Conservation (phyloP, 2,797 vertebrate genomes). For the Tinamus major region DNA sequence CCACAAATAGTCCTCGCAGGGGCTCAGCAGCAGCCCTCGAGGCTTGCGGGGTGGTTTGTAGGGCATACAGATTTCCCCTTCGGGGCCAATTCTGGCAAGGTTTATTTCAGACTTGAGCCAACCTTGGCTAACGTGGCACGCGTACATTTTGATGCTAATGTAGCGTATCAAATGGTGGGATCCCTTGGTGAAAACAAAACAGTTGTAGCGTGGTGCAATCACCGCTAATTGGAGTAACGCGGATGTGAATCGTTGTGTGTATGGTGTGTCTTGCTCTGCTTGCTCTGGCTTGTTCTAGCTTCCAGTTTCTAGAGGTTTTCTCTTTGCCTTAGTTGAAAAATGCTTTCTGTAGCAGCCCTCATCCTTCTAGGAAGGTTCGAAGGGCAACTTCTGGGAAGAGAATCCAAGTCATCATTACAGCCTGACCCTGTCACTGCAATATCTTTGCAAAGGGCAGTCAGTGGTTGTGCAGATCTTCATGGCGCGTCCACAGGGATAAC, state of each 20-base stretch:
- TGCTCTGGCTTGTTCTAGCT: background rate
- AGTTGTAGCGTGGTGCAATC: background rate
- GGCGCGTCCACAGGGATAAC: background rate
- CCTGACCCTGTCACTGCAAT: background rate
- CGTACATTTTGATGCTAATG: background rate
- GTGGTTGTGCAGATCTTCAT: background rate
- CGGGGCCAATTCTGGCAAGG: background rate
- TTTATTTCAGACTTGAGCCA: background rate
- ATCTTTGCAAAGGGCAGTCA: background rate
- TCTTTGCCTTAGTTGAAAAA: background rate
- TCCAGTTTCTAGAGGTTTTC: background rate
- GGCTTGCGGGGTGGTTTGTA: background rate
- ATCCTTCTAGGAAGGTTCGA: background rate
- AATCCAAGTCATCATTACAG: background rate
- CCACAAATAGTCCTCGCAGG: fast-evolving
- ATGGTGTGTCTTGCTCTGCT: background rate
- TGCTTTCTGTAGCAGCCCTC: background rate
- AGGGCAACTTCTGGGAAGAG: background rate
- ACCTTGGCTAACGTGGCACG: background rate
- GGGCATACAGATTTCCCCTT: background rate
- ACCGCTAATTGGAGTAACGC: fast-evolving
- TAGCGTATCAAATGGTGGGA: background rate
- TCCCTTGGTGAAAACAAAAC: background rate
- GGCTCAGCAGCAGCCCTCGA: background rate
- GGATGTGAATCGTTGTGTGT: fast-evolving